Evolutionary conservation across 2,797 vertebrate genomes (phyloP).

Genomic region (Arrhamphus sclerolepis): DNA sequence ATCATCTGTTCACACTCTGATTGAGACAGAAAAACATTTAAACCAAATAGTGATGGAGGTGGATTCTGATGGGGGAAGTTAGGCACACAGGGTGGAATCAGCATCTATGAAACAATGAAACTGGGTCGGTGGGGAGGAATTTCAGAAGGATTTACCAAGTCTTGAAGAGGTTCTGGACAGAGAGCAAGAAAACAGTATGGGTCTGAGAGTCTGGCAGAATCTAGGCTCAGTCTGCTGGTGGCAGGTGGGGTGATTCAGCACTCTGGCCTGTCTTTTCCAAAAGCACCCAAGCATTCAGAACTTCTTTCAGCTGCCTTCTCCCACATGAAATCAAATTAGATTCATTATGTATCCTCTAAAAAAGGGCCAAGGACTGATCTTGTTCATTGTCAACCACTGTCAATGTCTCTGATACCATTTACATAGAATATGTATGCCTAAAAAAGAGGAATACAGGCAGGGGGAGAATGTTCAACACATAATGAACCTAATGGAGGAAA

Average conservation of each 20-base stretch:
- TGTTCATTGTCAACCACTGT: conserved; percentile 16
- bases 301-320: conserved; percentile 19
- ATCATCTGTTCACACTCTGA: conserved; percentile 41
- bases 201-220: conserved; percentile 54
- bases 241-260: conserved; percentile 60
- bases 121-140: conserved; percentile 49
- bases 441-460: neutral
- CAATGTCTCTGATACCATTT: neutral
- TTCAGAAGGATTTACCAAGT: conserved; percentile 59
- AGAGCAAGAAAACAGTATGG: conserved; percentile 63
- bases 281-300: conserved; percentile 27
- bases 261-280: conserved; percentile 23
- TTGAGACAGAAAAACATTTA: conserved; percentile 31
- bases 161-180: conserved; percentile 39
- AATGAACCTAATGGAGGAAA: neutral
- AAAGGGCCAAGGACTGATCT: conserved; percentile 1
- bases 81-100: conserved; percentile 26
- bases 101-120: conserved; percentile 59
- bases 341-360: conserved; percentile 13
- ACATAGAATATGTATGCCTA: neutral
- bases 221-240: conserved; percentile 37
- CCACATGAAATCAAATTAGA: conserved; percentile 27
- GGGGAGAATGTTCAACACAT: neutral
- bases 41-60: conserved; percentile 38
- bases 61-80: conserved; percentile 26